These are phyloP conservation scores for Octonoba sinensis DNA, from an alignment of 2,888 invertebrate species.

Conservation along the genomic window DNA sequence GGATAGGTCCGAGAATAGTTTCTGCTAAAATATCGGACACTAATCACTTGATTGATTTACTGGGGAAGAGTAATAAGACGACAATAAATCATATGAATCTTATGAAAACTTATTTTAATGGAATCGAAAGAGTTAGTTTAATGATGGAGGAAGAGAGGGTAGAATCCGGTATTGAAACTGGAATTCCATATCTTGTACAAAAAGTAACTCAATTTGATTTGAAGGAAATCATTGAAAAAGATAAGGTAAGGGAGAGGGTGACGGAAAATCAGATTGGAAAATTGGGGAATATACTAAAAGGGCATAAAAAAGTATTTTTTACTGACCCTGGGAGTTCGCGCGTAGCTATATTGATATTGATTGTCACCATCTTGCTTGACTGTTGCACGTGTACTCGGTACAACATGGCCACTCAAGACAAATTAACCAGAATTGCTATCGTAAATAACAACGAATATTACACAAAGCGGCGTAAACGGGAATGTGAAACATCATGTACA, in stretches of 20 bases:
- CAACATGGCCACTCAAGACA: conserved; percentile 75
- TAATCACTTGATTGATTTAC: not conserved
- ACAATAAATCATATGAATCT: not conserved
- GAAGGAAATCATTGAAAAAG: too few relatives aligned
- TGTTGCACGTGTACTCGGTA: conserved; percentile 46
- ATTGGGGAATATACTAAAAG: too few relatives aligned
- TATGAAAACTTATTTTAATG: not conserved
- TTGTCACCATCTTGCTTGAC: conserved; percentile 22
- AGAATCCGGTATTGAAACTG: too few relatives aligned
- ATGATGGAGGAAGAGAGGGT: too few relatives aligned
- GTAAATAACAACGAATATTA: conserved; percentile 98
- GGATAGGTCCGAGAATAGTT: conserved; percentile 10
- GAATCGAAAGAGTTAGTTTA: not conserved
- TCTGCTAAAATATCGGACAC: too few relatives aligned
- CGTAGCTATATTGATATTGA: too few relatives aligned
- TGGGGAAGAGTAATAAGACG: not conserved
- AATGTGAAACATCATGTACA: conserved; percentile 98
- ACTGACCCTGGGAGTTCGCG: too few relatives aligned
- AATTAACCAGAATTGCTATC: conserved; percentile 96
- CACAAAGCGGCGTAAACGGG: conserved; percentile 98
- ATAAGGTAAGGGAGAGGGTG: too few relatives aligned
- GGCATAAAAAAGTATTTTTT: too few relatives aligned
- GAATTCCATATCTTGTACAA: too few relatives aligned
- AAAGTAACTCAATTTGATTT: too few relatives aligned
- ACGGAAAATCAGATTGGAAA: too few relatives aligned